Evolutionary conservation across 2,113 vertebrate species (phyloP).

Genomic region (Pleuronectes platessa): DNA sequence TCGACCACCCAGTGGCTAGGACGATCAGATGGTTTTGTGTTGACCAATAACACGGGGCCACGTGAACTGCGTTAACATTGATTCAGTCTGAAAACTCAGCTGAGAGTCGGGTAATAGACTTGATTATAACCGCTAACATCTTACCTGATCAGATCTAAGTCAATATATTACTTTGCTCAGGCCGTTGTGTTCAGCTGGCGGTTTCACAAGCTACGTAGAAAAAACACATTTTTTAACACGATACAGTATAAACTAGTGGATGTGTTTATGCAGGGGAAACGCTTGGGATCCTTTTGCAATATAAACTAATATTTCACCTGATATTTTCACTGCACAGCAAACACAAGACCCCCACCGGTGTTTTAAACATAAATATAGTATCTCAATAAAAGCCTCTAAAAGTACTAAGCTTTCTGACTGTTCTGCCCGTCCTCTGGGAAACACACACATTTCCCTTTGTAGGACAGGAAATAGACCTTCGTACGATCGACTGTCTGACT

Average conservation of each 20-base stretch:
- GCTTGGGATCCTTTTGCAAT: not conserved
- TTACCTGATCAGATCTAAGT: not conserved
- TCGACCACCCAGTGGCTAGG: not conserved
- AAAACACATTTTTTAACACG: not conserved
- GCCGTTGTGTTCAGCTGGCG: not conserved
- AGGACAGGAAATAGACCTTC: not conserved
- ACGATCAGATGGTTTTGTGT: no score
- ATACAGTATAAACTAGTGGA: not conserved
- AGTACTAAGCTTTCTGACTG: conserved; percentile 38
- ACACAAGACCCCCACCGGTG: conserved; percentile 13
- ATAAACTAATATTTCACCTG: conserved; percentile 24
- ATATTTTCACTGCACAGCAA: conserved; percentile 41
- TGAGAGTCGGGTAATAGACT: not conserved
- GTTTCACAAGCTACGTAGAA: not conserved
- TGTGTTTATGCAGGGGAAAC: conserved; percentile 13
- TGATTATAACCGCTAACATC: conserved; percentile 1
- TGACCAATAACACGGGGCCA: not conserved
- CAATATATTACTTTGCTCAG: not conserved
- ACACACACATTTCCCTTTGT: conserved; percentile 14
- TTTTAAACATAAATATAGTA: conserved; percentile 31
- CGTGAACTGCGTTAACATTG: not conserved
- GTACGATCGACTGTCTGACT: conserved; percentile 18
- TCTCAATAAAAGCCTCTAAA: conserved; percentile 27
- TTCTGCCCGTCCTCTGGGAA: conserved; percentile 7
- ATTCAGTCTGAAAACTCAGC: not conserved